phyloP scores from a whole-genome alignment of 2,888 invertebrate species.

The Dynastes maya region DNA sequence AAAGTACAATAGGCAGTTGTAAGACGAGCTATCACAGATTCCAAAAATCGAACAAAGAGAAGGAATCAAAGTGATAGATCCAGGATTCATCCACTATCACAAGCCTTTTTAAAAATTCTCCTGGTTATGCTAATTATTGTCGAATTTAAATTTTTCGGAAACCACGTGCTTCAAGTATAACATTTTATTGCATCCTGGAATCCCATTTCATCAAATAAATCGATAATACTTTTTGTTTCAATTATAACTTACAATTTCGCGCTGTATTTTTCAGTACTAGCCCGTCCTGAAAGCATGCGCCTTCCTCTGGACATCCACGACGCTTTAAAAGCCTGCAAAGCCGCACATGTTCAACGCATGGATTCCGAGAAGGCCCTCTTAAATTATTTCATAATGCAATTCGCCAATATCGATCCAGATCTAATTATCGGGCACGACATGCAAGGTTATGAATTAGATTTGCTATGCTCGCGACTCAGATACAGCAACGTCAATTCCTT shows the following conservation, averaged over 20 bases:
- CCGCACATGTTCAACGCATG: slow-evolving; percentile 83
- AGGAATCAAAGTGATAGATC: too few relatives aligned
- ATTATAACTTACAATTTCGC: too few relatives aligned
- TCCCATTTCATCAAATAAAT: too few relatives aligned
- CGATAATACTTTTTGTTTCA: too few relatives aligned
- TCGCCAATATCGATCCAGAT: slow-evolving; percentile 93
- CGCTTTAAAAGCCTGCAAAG: slow-evolving; percentile 77
- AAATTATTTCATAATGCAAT: slow-evolving; percentile 88
- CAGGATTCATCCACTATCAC: too few relatives aligned
- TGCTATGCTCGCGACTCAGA: slow-evolving; percentile 89
- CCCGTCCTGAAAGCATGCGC: slow-evolving; percentile 78
- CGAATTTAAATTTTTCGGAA: slow-evolving; percentile 23
- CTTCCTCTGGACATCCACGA: slow-evolving; percentile 91
- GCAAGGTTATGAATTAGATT: slow-evolving; percentile 90
- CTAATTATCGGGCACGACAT: slow-evolving; percentile 95
- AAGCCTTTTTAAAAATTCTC: background rate
- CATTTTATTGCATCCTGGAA: too few relatives aligned
- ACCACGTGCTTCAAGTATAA: too few relatives aligned
- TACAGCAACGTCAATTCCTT: slow-evolving; percentile 86
- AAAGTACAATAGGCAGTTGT: too few relatives aligned
- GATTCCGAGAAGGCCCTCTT: slow-evolving; percentile 91
- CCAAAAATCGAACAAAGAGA: too few relatives aligned
- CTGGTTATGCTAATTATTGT: too few relatives aligned
- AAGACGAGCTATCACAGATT: too few relatives aligned
- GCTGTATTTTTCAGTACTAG: slow-evolving; percentile 38